A percentile compares a stretch with the other conserved stretches of the same genome.
Evolutionary conservation across 2,888 invertebrate species (phyloP).

Genomic region (Parnassius glacialis): DNA sequence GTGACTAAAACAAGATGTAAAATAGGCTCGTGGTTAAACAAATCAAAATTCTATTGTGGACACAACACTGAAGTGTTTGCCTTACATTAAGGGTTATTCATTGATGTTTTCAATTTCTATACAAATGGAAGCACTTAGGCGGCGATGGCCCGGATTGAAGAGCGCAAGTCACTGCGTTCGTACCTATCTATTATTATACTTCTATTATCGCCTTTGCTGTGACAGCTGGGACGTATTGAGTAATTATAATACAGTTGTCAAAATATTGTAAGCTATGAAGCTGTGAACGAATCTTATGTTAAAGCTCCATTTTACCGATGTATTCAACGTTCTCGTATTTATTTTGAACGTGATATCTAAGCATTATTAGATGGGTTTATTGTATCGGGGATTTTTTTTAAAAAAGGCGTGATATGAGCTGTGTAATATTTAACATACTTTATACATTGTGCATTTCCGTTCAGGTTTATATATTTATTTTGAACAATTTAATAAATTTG

Average conservation of each 20-base stretch:
- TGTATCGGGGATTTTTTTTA: too few species aligned
- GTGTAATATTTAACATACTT: too few species aligned
- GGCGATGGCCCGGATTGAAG: constrained; percentile 31
- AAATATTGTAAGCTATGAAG: not conserved
- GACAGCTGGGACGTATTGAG: constrained; percentile 35
- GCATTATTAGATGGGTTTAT: too few species aligned
- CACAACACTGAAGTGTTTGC: constrained; percentile 7
- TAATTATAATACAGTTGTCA: constrained; percentile 29
- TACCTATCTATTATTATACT: constrained; percentile 43
- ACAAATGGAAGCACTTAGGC: constrained; percentile 4
- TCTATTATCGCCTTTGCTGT: constrained; percentile 42
- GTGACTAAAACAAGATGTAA: too few species aligned
- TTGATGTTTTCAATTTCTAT: constrained; percentile 19
- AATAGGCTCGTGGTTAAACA: not conserved
- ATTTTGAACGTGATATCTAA: too few species aligned
- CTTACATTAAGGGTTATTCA: constrained; percentile 14
- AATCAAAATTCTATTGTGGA: constrained; percentile 1
- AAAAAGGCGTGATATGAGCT: too few species aligned
- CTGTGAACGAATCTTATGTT: too few species aligned
- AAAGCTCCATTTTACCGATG: not conserved
- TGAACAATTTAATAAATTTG: too few species aligned
- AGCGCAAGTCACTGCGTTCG: constrained; percentile 29
- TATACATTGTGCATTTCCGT: too few species aligned
- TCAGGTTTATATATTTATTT: too few species aligned
- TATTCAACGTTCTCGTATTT: too few species aligned